Evolutionary conservation across 2,113 vertebrate species (phyloP).

Genomic region (Phoxinus phoxinus): DNA sequence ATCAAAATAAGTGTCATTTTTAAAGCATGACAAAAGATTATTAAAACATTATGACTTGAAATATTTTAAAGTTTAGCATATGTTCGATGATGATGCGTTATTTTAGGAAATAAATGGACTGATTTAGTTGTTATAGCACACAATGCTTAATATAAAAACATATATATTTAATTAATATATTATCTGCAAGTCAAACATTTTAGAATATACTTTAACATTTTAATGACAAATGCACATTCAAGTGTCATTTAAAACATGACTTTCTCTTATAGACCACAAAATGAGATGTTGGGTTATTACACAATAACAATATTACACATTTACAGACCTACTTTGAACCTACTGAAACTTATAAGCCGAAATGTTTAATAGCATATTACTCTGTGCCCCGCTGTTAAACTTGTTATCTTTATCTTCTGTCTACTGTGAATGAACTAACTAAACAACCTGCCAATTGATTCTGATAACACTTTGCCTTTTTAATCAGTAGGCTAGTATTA

Average conservation of each 20-base stretch:
- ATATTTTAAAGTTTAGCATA: too few relatives aligned
- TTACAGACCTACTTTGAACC: neutral
- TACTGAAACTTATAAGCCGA: neutral
- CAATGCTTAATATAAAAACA: too few relatives aligned
- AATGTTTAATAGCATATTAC: neutral
- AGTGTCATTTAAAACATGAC: too few relatives aligned
- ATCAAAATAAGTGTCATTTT: neutral
- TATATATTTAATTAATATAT: too few relatives aligned
- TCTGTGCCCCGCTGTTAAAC: neutral
- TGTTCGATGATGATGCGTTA: too few relatives aligned
- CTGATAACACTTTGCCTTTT: neutral
- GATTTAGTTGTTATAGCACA: too few relatives aligned
- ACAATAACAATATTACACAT: constrained; percentile 3
- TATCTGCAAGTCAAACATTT: too few relatives aligned
- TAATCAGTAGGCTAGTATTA: neutral
- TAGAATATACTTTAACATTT: too few relatives aligned
- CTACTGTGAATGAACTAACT: neutral
- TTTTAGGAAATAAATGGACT: too few relatives aligned
- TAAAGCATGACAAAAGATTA: neutral
- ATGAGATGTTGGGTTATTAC: too few relatives aligned
- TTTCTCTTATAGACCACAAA: too few relatives aligned
- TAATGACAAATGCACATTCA: too few relatives aligned
- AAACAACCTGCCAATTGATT: neutral
- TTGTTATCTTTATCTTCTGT: neutral
- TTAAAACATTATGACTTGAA: neutral